Evolutionary conservation across 2,888 invertebrate genomes (phyloP).

Genomic region (Drosophila kanekoi): DNA sequence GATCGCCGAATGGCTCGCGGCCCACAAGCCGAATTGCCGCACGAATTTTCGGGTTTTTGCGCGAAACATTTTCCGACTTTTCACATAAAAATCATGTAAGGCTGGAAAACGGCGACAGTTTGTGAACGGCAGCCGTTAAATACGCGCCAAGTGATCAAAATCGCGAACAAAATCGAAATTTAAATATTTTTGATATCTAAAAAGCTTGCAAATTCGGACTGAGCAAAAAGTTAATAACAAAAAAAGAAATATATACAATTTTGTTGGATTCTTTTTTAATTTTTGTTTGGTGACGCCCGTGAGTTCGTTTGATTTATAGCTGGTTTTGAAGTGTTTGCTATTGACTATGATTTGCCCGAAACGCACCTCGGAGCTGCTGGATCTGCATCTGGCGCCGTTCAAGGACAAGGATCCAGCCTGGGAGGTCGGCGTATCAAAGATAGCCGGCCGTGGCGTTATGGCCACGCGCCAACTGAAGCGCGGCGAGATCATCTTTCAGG

Average conservation of each 20-base stretch:
- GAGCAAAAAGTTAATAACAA: constrained; percentile 9
- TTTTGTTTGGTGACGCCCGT: constrained; percentile 33
- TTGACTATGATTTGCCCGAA: constrained; percentile 82
- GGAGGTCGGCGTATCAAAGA: constrained; percentile 87
- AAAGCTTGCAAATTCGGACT: background rate
- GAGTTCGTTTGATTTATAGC: constrained; percentile 11
- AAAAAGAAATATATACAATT: background rate
- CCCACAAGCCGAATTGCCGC: constrained; percentile 41
- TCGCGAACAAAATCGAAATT: constrained; percentile 3
- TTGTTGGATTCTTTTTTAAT: constrained; percentile 19
- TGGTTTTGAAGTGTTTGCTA: constrained; percentile 6
- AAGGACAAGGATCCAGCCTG: constrained; percentile 86
- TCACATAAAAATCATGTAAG: constrained; percentile 83
- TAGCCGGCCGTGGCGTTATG: constrained; percentile 90
- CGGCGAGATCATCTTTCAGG: constrained; percentile 91
- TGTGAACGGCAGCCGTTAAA: constrained; percentile 77
- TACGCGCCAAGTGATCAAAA: constrained; percentile 54
- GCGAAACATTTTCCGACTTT: constrained; percentile 66
- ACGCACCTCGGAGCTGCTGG: constrained; percentile 82
- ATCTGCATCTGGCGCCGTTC: constrained; percentile 81
- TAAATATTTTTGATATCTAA: background rate
- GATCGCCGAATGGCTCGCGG: constrained; percentile 32
- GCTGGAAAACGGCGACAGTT: constrained; percentile 84
- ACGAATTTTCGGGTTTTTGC: constrained; percentile 58
- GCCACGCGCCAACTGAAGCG: constrained; percentile 88